Evolutionary conservation across 2,888 invertebrate species (phyloP), one percentile per base, ranked within the genome.

Genomic region (Andrena marginata): DNA sequence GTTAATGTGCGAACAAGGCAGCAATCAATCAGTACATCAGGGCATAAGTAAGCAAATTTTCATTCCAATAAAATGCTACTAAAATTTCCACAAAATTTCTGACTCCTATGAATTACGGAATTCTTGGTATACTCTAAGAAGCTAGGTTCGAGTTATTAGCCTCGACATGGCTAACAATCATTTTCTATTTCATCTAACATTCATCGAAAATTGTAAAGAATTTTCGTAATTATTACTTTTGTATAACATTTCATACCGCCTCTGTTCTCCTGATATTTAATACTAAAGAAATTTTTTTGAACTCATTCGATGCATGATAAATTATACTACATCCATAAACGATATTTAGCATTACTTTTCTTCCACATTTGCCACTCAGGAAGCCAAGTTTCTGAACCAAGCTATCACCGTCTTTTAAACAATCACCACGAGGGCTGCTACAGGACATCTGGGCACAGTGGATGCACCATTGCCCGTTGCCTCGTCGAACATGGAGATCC

Each of bases 401-500:
- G 20, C 23, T 20, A 80, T 48, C 20, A n/a, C 54, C 60, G 60
- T 13, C 49, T 31, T 23, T 56, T 60, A 64, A 10, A 29, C 29
- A 48, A 51, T 8, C 60, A 65, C 20, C 29, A 54, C 56, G 49
- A 60, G 75, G 51, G 60, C 65, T 33, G 26, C 31, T 35, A 49
- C 60, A 54, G 79, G 78, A 69, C 72, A 62, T 74, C 85, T 83
- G 16, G 83, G 82, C 74, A 84, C 72, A 76, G 62, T 80, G 64
- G 65, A 72, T 64, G 79, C 77, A 13, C 31, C 64, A 20, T 2
- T 48, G 31, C 10, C 62, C 42, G 56, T 20, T 31, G 29, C 63
- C 26, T n/a, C 71, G 48, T 84, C 81, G 6, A 92, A 81, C 64
- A 89, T 90, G 87, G 80, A 86, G n/a, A 77, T 91, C 7, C 88